Evolutionary conservation across 2,113 vertebrate species (phyloP).

Genomic region (Muntiacus muntjak): DNA sequence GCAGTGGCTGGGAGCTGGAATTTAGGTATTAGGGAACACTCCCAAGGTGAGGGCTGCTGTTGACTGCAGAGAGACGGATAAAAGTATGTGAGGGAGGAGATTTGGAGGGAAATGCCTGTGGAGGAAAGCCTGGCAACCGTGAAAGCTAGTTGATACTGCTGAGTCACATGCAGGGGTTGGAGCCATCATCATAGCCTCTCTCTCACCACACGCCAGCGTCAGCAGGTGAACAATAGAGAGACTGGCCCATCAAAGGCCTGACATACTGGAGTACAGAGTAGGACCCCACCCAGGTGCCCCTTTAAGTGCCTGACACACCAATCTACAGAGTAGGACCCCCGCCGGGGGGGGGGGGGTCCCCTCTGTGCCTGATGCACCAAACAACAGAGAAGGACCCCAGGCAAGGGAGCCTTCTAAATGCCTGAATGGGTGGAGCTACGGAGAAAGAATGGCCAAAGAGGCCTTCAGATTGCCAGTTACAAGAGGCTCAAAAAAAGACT

Average conservation of each 20-base stretch:
- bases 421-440: background rate
- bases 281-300: background rate
- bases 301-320: background rate
- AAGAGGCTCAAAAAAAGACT: background rate
- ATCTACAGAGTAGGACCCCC: background rate
- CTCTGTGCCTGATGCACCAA: background rate
- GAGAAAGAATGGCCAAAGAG: background rate
- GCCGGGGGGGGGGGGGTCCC: background rate
- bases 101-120: background rate
- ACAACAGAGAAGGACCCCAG: background rate
- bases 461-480: background rate
- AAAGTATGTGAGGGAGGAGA: background rate
- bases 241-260: background rate
- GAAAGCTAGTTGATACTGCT: background rate
- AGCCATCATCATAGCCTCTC: background rate
- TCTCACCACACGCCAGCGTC: fast-evolving
- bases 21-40: background rate
- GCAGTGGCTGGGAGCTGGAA: background rate
- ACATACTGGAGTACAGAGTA: background rate
- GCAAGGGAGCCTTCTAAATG: background rate
- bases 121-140: background rate
- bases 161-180: background rate
- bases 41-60: background rate
- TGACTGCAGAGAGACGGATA: fast-evolving
- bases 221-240: background rate